These are phyloP conservation scores for Brachirus orientalis DNA, from an alignment of 2,113 vertebrate genomes.

Conservation along the genomic window DNA sequence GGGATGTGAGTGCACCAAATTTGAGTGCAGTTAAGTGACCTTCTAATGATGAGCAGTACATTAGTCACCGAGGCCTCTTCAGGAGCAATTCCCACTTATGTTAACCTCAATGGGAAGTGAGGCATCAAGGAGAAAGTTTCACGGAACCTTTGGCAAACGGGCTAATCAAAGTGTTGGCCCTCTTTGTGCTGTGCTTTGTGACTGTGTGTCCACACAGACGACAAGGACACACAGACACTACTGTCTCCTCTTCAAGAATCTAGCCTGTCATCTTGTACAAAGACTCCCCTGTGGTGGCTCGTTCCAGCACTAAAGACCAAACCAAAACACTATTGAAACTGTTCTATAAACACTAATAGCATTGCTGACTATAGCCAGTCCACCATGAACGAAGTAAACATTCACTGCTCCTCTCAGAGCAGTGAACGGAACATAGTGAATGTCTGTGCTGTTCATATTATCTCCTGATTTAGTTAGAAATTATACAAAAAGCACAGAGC, in stretches of 20 bases:
- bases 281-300: slow-evolving; percentile 46
- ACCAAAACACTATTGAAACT: slow-evolving; percentile 46
- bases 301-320: slow-evolving; percentile 44
- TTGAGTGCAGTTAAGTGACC: slow-evolving; percentile 40
- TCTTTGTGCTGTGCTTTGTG: slow-evolving; percentile 60
- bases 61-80: slow-evolving; percentile 52
- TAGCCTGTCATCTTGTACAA: slow-evolving; percentile 50
- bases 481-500: slow-evolving; percentile 13
- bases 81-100: slow-evolving; percentile 61
- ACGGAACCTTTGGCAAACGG: slow-evolving; percentile 51
- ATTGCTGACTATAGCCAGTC: neutral
- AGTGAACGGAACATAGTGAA: slow-evolving; percentile 3
- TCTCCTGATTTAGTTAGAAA: slow-evolving; percentile 6
- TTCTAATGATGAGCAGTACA: slow-evolving; percentile 56
- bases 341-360: slow-evolving; percentile 44
- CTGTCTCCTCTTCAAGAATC: slow-evolving; percentile 53
- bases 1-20: slow-evolving; percentile 22
- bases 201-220: slow-evolving; percentile 45
- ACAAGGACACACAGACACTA: slow-evolving; percentile 62
- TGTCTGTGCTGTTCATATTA: slow-evolving; percentile 13
- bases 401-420: slow-evolving; percentile 3
- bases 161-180: slow-evolving; percentile 58
- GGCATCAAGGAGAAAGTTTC: slow-evolving; percentile 55
- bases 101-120: slow-evolving; percentile 57
- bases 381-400: slow-evolving; percentile 5